These are phyloP conservation scores for Acanthococcus lagerstroemiae DNA, from an alignment of 2,888 invertebrate genomes.

Conservation along the genomic window DNA sequence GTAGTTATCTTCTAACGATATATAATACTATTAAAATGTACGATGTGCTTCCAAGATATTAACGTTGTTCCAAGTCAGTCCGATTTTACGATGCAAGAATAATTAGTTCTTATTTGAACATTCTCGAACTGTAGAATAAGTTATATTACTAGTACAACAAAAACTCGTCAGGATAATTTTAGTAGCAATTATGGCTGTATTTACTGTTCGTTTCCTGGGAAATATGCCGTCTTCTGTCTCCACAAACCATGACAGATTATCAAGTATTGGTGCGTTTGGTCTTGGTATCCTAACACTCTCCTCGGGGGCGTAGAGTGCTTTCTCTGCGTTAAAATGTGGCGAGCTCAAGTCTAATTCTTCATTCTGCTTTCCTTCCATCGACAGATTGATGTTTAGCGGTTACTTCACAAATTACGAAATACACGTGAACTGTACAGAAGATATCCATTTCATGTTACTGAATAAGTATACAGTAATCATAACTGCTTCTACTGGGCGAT, in stretches of 20 bases:
- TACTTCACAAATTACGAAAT: no score
- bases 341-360: constrained; percentile 46
- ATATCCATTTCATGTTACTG: no score
- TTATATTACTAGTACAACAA: neutral
- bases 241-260: constrained; percentile 55
- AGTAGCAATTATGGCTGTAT: neutral
- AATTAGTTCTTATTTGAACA: neutral
- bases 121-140: neutral
- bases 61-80: no score
- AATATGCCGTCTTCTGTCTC: constrained; percentile 19
- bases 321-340: constrained; percentile 55
- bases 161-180: neutral
- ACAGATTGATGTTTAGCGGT: no score
- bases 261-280: constrained; percentile 51
- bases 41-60: no score
- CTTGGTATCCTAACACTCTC: constrained; percentile 47
- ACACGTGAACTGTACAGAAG: no score
- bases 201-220: constrained; percentile 7
- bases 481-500: no score
- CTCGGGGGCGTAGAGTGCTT: constrained; percentile 52
- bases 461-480: no score
- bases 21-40: no score
- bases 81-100: neutral
- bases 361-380: no score
- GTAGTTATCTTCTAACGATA: no score